These are phyloP conservation scores for Danio jaintianensis DNA, from an alignment of 2,797 vertebrate genomes.

Conservation along the genomic window DNA sequence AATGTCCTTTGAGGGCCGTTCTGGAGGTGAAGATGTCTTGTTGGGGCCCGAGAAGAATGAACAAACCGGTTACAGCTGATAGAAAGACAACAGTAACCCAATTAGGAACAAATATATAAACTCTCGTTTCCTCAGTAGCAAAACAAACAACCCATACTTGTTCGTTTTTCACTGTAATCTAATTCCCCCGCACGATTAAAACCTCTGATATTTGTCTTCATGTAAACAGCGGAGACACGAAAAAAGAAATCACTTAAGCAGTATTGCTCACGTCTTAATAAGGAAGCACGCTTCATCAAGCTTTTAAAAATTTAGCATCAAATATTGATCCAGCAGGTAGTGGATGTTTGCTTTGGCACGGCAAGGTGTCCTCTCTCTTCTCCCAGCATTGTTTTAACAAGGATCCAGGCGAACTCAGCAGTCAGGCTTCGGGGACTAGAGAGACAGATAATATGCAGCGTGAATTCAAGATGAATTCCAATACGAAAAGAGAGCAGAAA, in stretches of 20 bases:
- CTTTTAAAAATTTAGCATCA: conserved; percentile 49
- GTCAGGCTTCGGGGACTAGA: conserved; percentile 55
- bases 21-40: too few species aligned
- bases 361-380: conserved; percentile 37
- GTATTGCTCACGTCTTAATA: conserved; percentile 34
- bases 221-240: background rate
- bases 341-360: conserved; percentile 22
- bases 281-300: conserved; percentile 7
- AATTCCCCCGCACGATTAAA: background rate
- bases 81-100: too few species aligned
- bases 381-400: conserved; percentile 60
- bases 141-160: background rate
- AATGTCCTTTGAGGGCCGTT: too few species aligned
- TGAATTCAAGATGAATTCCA: conserved; percentile 72
- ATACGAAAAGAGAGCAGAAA: conserved; percentile 63
- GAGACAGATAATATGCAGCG: conserved; percentile 62
- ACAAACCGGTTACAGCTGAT: too few species aligned
- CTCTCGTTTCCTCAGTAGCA: background rate
- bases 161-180: background rate
- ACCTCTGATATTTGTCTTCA: background rate
- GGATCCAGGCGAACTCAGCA: conserved; percentile 47
- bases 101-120: too few species aligned
- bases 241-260: background rate
- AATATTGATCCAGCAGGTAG: conserved; percentile 51
- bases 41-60: too few species aligned